A percentile compares a stretch with the other conserved stretches of the same genome.
These are phyloP conservation scores for Herpetotheres cachinnans DNA, from an alignment of 2,113 vertebrate species.

Conservation along the genomic window DNA sequence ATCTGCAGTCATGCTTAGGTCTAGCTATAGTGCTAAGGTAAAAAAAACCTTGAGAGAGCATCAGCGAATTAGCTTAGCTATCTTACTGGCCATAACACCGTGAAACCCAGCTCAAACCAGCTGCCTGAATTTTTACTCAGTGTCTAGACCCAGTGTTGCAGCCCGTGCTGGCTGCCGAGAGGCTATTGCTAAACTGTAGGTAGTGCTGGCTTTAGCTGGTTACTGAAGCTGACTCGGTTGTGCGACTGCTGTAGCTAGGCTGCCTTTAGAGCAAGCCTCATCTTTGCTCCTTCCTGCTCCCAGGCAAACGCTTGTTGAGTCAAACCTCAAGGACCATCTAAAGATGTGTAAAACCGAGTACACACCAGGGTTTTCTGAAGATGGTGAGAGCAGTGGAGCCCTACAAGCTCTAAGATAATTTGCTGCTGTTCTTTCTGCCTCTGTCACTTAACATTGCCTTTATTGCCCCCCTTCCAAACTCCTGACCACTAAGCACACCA, in stretches of 20 bases:
- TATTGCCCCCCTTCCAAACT: background rate
- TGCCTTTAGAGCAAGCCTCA: background rate
- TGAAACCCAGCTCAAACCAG: background rate
- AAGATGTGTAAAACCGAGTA: background rate
- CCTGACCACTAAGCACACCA: background rate
- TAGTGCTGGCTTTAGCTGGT: background rate
- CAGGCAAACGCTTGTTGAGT: background rate
- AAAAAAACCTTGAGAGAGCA: background rate
- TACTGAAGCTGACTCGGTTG: background rate
- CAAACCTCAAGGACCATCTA: background rate
- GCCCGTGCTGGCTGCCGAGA: background rate
- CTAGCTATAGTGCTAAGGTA: background rate
- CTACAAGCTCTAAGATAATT: background rate
- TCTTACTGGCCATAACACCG: background rate
- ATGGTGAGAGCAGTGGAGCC: background rate
- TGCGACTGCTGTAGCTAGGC: background rate
- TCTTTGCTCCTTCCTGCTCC: background rate
- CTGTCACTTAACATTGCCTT: background rate
- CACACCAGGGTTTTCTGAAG: background rate
- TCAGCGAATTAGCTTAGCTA: background rate
- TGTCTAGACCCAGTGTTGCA: background rate
- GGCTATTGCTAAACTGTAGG: background rate
- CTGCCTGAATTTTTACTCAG: background rate
- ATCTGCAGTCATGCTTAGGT: background rate
- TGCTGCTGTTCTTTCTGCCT: background rate